Base-by-base conservation (phyloP, 1,140 invertebrate species). In the Philotrypesis tridentata region DNA sequence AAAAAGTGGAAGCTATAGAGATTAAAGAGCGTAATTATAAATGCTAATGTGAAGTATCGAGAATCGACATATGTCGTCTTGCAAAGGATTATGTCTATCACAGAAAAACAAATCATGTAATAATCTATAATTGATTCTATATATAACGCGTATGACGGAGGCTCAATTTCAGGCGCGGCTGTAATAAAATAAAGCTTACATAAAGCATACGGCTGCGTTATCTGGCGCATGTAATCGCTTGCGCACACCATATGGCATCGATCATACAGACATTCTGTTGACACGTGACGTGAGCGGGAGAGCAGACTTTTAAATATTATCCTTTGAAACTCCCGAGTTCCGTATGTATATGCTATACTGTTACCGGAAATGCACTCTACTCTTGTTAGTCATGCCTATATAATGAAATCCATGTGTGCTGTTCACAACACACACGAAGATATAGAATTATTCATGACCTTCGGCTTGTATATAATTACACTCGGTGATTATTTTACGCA, bases 241-340 rank as follows among this genome's bases (percentile, higher is more conserved):
- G 14, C 29, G 8, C 61, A 25, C 25, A 25, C 40, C 67, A 55
- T 70, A 40, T 68, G 76, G 40, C 63, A 70, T 78, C 27, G 25
- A 70, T 70, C 65, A 17, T 17, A 17, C 43, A 55, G 12, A 23
- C 65, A 55, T 78, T 33, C 76, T 29, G 65, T 79, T n/a, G 63
- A 78, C 76, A 33, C 76, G 65, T 78, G 65, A 78, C 76, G 40
- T 70, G 17, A 21, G 6, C 40, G 17, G 12, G 14, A 48, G 5
- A 55, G 25, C 37, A 79, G 37, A 55, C 67, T 79, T 79, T 79
- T 79, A 70, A 79, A 70, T 60, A 71, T 33, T 55, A 60, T 60
- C 40, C 29, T 63, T n/a, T 25, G 14, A 27, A 48, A 43, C 37
- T 29, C 27, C 23, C 74, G 29, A 67, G 23, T 29, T 40, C 33